Conservation (phyloP, 2,888 invertebrate genomes). For the Glyphotaelius pellucidus region DNA sequence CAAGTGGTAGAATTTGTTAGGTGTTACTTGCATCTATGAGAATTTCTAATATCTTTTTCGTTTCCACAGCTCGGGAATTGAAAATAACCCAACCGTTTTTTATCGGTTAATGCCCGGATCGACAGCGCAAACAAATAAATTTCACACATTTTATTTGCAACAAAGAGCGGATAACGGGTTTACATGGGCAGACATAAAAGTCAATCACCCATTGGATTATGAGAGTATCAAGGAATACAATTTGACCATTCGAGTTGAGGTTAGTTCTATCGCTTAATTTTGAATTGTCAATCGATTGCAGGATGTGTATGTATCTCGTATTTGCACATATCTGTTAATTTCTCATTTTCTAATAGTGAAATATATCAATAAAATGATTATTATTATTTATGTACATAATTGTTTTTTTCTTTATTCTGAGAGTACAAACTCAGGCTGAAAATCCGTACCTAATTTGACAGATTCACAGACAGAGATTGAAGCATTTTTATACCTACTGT, state of each 20-base stretch:
- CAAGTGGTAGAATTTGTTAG: constrained; percentile 60
- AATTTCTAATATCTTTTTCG: constrained; percentile 51
- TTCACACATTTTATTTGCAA: constrained; percentile 96
- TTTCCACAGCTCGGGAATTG: constrained; percentile 91
- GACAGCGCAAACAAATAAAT: constrained; percentile 96
- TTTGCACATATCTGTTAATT: not conserved
- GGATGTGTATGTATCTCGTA: not conserved
- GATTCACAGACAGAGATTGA: not conserved
- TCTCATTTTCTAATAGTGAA: not conserved
- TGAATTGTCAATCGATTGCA: not conserved
- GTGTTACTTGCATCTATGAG: constrained; percentile 20
- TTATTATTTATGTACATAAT: not conserved
- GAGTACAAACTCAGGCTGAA: not conserved
- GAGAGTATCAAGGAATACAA: constrained; percentile 97
- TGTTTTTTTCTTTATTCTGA: not conserved
- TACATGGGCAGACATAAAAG: constrained; percentile 97
- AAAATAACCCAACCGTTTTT: constrained; percentile 96
- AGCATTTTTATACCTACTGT: not conserved
- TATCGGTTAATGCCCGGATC: constrained; percentile 97
- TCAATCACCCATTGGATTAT: constrained; percentile 96
- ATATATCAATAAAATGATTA: not conserved
- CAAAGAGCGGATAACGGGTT: constrained; percentile 94
- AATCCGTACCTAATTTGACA: no score
- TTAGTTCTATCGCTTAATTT: constrained; percentile 71
- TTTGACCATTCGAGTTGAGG: constrained; percentile 96